Base-by-base conservation (phyloP, 2,888 invertebrate genomes). In the Troides oblongomaculatus region DNA sequence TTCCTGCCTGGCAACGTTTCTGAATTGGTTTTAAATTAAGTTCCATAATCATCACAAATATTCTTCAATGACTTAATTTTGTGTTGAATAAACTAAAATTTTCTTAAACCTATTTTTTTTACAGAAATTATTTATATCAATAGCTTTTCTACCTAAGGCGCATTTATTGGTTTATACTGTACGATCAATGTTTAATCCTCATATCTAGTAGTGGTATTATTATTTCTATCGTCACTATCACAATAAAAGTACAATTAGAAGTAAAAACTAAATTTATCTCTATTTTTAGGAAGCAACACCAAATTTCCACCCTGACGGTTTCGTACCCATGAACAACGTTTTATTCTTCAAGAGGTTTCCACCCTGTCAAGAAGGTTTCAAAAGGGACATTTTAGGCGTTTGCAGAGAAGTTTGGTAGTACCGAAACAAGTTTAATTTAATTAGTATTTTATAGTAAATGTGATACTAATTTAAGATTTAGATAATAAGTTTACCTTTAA, bases 341-440 rank as follows among this genome's bases (percentile, higher is more conserved):
- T 30, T 83, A 5, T 88, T 81, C 75, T 90, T 91, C 76, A 82
- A 80, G 72, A 78, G 71, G 2, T 80, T 79, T 62, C 77, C 79
- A 21, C 87, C 89, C 0, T 92, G 92, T 46, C 80, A 82, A 6
- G 82, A 87, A 0, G 92, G 91, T 2, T 85, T 81, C 72, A 80
- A 83, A 69, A 81, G 88, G n/a, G 92, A 92, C 68, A 71, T 84
- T 0, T 74, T 84, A 2, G 92, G 92, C 18, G 77, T 88, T 50
- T 92, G 92, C 71, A 81, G 92, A 60, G 92, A 92, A 73, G 90
- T 92, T 36, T 92, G 92, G 92, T 70, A 64, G 23, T 4, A 3
- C 57, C 5, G 23, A 58, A 23, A 2, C 23, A 23, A 58, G 53
- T n/a, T 53, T 18, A 2, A 6, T 53, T n/a, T 53, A 53, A 50